Evolutionary conservation across 2,888 invertebrate genomes (phyloP).

Genomic region (Carpatolechia fugitivella): DNA sequence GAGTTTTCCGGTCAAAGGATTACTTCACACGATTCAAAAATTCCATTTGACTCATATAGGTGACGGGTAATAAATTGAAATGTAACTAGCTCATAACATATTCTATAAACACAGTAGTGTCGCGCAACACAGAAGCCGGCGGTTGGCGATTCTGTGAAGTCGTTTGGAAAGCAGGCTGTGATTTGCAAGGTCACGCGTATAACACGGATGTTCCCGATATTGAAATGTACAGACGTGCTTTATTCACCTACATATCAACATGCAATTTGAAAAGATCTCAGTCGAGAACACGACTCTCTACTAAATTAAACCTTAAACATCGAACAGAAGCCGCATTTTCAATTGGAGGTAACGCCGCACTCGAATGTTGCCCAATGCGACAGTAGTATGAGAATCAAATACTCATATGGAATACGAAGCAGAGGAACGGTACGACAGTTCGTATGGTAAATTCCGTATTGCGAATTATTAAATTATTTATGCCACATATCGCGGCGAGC

Average conservation of each 20-base stretch:
- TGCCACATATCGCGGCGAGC: slow-evolving; percentile 73
- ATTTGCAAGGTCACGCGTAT: slow-evolving; percentile 80
- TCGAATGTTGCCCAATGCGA: slow-evolving; percentile 72
- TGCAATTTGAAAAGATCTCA: slow-evolving; percentile 71
- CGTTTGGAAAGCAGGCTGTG: slow-evolving; percentile 79
- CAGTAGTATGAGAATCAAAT: slow-evolving; percentile 77
- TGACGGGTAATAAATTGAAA: slow-evolving; percentile 18
- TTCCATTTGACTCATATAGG: slow-evolving; percentile 11
- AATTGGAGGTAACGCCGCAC: slow-evolving; percentile 47
- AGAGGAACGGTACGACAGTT: slow-evolving; percentile 75
- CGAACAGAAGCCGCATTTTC: slow-evolving; percentile 52
- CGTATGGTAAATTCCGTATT: slow-evolving; percentile 78
- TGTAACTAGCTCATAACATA: slow-evolving; percentile 26
- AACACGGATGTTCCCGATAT: slow-evolving; percentile 80
- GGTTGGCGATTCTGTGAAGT: slow-evolving; percentile 69
- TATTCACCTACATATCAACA: slow-evolving; percentile 78
- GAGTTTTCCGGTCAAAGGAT: too few species aligned
- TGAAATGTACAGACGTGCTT: slow-evolving; percentile 79
- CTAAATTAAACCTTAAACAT: slow-evolving; percentile 56
- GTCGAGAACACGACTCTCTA: slow-evolving; percentile 37
- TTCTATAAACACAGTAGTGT: slow-evolving; percentile 62
- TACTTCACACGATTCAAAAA: slow-evolving; percentile 14
- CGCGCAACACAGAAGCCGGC: slow-evolving; percentile 68
- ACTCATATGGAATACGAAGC: slow-evolving; percentile 78
- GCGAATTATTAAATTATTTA: slow-evolving; percentile 80